These are phyloP conservation scores for Montipora capricornis DNA, from an alignment of 64 coral and sea anemone species.

Conservation along the genomic window DNA sequence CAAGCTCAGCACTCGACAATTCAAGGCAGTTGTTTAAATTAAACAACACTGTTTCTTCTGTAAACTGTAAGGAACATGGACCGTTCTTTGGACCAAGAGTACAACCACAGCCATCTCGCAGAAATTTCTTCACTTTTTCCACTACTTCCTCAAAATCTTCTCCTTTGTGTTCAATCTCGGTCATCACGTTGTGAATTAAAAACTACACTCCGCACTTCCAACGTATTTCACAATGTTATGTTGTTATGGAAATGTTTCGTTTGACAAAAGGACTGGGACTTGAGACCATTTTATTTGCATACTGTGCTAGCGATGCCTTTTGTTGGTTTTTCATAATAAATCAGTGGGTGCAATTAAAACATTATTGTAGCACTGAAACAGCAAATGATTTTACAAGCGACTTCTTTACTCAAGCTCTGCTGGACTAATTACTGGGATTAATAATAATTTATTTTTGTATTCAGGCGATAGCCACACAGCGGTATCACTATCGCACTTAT, in stretches of 20 bases:
- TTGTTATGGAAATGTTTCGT: neutral
- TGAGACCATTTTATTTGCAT: neutral
- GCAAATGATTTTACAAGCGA: neutral
- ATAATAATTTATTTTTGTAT: neutral
- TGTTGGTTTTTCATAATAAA: neutral
- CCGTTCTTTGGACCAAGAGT: no score
- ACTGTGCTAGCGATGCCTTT: neutral
- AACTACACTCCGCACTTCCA: no score
- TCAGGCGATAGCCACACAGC: neutral
- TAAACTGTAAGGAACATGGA: no score
- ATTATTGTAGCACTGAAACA: neutral
- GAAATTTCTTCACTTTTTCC: no score
- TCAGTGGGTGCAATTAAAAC: neutral
- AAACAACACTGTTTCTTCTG: constrained; percentile 14
- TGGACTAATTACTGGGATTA: neutral
- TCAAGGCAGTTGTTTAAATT: constrained; percentile 10
- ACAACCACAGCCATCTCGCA: no score
- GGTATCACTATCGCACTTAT: neutral
- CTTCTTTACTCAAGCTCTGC: neutral
- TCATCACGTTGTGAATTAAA: neutral
- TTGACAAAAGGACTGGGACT: neutral
- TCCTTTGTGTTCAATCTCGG: no score
- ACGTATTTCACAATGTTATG: neutral
- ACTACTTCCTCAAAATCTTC: no score
- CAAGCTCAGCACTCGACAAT: neutral